phyloP scores from a whole-genome alignment of 2,888 invertebrate genomes.

The Cremastobaeus sp. region DNA sequence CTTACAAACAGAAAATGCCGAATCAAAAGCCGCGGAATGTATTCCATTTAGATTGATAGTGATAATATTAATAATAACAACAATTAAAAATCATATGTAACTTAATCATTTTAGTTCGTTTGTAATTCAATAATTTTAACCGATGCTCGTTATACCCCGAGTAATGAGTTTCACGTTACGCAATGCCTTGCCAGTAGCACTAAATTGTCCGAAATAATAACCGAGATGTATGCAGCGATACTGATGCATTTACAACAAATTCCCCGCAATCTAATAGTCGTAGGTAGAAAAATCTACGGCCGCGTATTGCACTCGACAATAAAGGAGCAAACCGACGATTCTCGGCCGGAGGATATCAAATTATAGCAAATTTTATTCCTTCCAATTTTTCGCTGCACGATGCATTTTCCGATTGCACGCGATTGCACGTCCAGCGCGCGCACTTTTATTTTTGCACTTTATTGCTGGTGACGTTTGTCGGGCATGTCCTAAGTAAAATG shows the following conservation, averaged over 20 bases:
- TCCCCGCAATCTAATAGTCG: constrained; percentile 14
- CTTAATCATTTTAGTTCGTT: constrained; percentile 72
- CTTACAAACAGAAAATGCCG: too few relatives aligned
- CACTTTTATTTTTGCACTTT: constrained; percentile 40
- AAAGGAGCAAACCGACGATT: constrained; percentile 3
- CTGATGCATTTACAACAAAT: constrained; percentile 36
- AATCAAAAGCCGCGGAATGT: constrained; percentile 23
- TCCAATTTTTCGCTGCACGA: too few relatives aligned
- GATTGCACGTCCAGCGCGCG: too few relatives aligned
- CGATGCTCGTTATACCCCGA: constrained; percentile 73
- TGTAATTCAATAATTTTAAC: constrained; percentile 75
- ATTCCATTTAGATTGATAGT: constrained; percentile 31
- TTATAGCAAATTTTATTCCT: too few relatives aligned
- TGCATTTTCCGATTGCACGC: too few relatives aligned
- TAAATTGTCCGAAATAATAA: constrained; percentile 56
- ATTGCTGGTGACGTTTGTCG: constrained; percentile 48
- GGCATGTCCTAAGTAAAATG: constrained; percentile 42
- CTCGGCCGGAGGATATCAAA: not conserved
- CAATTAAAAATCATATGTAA: constrained; percentile 65
- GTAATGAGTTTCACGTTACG: constrained; percentile 76
- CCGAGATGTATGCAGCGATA: constrained; percentile 16
- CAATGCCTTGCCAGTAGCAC: constrained; percentile 44
- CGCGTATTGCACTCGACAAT: constrained; percentile 2
- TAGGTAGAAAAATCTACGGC: not conserved
- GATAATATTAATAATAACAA: constrained; percentile 35